Conservation (phyloP, 2,888 invertebrate genomes). For the Yponomeuta evonymella region DNA sequence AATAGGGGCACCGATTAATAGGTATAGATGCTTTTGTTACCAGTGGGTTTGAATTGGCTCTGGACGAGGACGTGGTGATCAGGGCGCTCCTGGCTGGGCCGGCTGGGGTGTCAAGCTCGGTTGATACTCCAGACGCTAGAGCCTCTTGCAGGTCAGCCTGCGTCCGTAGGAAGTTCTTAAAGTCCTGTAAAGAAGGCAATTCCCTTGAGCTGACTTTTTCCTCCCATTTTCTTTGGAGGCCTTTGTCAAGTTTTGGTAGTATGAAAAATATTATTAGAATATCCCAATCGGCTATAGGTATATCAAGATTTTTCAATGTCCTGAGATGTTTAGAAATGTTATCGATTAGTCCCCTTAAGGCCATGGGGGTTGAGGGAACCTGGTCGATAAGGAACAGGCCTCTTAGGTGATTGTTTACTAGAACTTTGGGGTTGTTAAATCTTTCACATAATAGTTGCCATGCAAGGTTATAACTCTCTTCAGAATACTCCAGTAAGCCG, state of each 20-base stretch:
- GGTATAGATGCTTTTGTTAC: not conserved
- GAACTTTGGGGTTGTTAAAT: no score
- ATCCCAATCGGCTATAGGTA: constrained; percentile 7
- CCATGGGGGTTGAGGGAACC: no score
- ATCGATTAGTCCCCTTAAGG: no score
- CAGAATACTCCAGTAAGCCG: no score
- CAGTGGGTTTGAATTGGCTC: not conserved
- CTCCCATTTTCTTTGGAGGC: not conserved
- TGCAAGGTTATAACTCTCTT: no score
- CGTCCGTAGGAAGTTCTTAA: no score
- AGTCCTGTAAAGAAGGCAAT: no score
- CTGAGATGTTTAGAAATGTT: no score
- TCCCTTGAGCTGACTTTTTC: not conserved
- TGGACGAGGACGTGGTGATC: constrained; percentile 4
- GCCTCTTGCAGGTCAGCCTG: no score
- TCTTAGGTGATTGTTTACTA: no score
- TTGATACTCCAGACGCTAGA: not conserved
- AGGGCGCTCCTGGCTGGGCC: not conserved
- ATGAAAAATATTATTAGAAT: constrained; percentile 5
- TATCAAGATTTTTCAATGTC: not conserved
- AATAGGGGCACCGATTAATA: constrained; percentile 9
- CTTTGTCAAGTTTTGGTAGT: not conserved
- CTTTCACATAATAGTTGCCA: no score
- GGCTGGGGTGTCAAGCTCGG: not conserved
- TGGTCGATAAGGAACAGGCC: no score